Conservation (phyloP, 2,113 vertebrate species). For the Campylomormyrus numenius region DNA sequence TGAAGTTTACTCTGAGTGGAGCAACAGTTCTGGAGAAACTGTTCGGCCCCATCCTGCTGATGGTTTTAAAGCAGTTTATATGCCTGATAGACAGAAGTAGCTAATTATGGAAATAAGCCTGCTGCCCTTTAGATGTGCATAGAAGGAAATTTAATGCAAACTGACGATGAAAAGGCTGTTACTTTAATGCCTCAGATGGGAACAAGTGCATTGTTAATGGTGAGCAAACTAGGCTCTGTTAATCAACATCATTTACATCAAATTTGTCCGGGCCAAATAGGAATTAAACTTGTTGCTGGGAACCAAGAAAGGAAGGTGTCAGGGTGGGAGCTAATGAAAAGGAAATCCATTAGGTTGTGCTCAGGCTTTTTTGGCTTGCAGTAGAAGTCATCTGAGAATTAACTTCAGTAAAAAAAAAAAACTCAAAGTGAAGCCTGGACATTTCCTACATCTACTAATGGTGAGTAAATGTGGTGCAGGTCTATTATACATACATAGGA, state of each 20-base stretch:
- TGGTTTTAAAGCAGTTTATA: background rate
- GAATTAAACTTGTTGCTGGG: background rate
- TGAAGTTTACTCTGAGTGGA: slow-evolving; percentile 6
- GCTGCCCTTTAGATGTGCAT: background rate
- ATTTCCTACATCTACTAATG: background rate
- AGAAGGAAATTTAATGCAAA: background rate
- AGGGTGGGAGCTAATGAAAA: background rate
- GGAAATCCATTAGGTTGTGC: background rate
- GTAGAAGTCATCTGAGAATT: background rate
- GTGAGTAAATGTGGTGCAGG: background rate
- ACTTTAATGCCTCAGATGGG: background rate
- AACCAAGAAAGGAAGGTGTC: background rate
- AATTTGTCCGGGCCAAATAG: background rate
- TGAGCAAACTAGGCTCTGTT: background rate
- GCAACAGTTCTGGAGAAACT: background rate
- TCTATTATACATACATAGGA: background rate
- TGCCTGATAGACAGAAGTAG: background rate
- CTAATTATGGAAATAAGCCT: background rate
- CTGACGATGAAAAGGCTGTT: background rate
- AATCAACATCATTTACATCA: background rate
- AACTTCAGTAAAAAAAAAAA: background rate
- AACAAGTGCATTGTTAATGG: background rate
- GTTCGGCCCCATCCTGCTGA: background rate
- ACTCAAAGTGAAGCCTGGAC: background rate
- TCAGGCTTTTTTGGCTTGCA: background rate